A percentile compares a stretch with the other conserved stretches of the same genome.
phyloP scores from a whole-genome alignment of 2,113 vertebrate species.

The Pluvialis apricaria region DNA sequence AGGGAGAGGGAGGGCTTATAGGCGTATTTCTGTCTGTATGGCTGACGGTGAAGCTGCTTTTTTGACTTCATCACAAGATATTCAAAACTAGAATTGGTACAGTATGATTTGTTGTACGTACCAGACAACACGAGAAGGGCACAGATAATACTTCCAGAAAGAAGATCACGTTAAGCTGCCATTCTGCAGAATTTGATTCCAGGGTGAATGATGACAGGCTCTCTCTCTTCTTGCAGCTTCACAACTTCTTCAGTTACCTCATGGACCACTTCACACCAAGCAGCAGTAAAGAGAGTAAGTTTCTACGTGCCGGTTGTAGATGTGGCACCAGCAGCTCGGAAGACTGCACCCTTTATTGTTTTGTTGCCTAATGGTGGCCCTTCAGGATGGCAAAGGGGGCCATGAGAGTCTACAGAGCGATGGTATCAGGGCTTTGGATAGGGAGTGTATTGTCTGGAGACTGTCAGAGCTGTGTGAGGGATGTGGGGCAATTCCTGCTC shows the following conservation, averaged over 20 bases:
- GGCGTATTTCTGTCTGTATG: background rate
- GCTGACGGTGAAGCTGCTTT: background rate
- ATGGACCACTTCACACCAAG: conserved; percentile 87
- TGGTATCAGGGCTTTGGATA: background rate
- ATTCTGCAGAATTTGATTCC: background rate
- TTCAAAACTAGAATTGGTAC: background rate
- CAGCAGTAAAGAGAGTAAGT: conserved; percentile 84
- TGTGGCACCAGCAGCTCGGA: background rate
- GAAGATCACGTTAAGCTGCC: background rate
- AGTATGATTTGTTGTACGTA: background rate
- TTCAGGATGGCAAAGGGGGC: background rate
- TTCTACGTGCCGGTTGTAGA: background rate
- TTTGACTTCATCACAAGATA: background rate
- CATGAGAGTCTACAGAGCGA: background rate
- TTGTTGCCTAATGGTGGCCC: background rate
- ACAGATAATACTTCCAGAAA: background rate
- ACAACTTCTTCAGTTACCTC: conserved; percentile 89
- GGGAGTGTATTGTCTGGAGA: background rate
- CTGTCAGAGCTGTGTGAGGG: background rate
- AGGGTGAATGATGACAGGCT: background rate
- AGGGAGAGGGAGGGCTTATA: background rate
- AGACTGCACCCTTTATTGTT: background rate
- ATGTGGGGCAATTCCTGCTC: background rate
- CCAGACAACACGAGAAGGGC: background rate
- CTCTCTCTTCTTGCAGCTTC: conserved; percentile 76